Percentiles rank a stretch among this genome's conserved stretches.
Conservation (phyloP, 2,797 vertebrate species). For the Lindbergichthys nudifrons region DNA sequence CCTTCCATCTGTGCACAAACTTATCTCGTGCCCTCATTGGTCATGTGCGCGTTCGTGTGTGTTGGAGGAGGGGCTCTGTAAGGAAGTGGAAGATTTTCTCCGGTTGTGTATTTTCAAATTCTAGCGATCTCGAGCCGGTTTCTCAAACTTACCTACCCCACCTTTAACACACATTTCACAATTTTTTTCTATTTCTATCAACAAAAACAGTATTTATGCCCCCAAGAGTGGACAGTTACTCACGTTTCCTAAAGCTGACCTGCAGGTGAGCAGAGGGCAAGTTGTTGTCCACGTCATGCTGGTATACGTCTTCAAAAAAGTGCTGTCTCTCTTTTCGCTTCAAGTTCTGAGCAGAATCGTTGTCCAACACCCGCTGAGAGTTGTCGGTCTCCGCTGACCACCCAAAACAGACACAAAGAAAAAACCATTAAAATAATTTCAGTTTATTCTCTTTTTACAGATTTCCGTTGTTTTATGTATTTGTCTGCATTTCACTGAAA, state of each 20-base stretch:
- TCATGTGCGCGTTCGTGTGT: too few relatives aligned
- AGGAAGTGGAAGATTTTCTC: too few relatives aligned
- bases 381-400: conserved; percentile 84
- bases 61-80: too few relatives aligned
- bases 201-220: not conserved
- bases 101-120: too few relatives aligned
- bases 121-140: too few relatives aligned
- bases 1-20: too few relatives aligned
- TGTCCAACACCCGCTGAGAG: conserved; percentile 76
- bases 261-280: conserved; percentile 90
- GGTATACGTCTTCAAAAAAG: conserved; percentile 94
- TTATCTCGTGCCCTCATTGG: too few relatives aligned
- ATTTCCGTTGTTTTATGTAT: not conserved
- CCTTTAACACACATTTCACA: not conserved
- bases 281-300: conserved; percentile 91
- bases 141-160: too few relatives aligned
- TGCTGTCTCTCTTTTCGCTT: conserved; percentile 90
- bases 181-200: not conserved
- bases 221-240: conserved; percentile 52
- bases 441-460: not conserved
- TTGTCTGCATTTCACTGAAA: not conserved
- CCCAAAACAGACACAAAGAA: not conserved
- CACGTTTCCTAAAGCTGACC: conserved; percentile 91
- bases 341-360: conserved; percentile 86
- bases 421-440: not conserved